Base-by-base conservation (phyloP, 2,113 vertebrate genomes). In the Campylomormyrus tamandua region DNA sequence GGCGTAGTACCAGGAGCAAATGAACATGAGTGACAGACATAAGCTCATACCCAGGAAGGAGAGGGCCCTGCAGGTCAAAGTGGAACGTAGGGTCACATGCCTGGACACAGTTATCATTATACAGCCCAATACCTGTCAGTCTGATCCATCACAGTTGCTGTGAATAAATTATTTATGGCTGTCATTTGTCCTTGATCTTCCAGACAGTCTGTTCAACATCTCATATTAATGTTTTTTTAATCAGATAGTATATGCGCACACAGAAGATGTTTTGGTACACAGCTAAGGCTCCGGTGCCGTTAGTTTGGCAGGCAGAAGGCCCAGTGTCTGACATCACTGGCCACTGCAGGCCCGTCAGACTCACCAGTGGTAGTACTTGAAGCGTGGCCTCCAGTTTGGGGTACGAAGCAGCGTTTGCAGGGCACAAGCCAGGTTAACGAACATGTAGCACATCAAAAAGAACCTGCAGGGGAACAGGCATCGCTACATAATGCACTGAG, bases 401-500 rank as follows among this genome's bases (percentile, higher is more conserved):
- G 98, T 99, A 93, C 98, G 96, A 91, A 99, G 96, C 93, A 99
- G 93, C 0, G 98, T 99, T 94, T 99, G 98, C 83, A 99, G 96
- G 0, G 98, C 98, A 4, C 98, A 99, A 0, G 98, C 98, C 91
- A 99, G 94, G 92, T 99, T 99, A 89, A 99, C 98, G 3, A 99
- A 99, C 98, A 99, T 98, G 95, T 99, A 99, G 94, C 98, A 99
- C 98, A 99, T 99, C 92, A 99, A 95, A 95, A 99, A 99, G 93
- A 99, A 99, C 98, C 98, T 99, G 91, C 48, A 89, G 70, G 87
- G 24, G 86, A 15, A 88, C 49, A 85, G 50, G 39, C 80, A 84
- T 84, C 4, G 35, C 83, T 8, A 11, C 19, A 48, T 11, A 48
- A 84, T 42, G 11, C 42, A 42, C 35, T 1, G 31, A 80, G 74